Percentiles rank a stretch among this genome's conserved stretches.
These are phyloP conservation scores for Halocaridina rubra DNA, from an alignment of 2,888 invertebrate species.

Conservation along the genomic window DNA sequence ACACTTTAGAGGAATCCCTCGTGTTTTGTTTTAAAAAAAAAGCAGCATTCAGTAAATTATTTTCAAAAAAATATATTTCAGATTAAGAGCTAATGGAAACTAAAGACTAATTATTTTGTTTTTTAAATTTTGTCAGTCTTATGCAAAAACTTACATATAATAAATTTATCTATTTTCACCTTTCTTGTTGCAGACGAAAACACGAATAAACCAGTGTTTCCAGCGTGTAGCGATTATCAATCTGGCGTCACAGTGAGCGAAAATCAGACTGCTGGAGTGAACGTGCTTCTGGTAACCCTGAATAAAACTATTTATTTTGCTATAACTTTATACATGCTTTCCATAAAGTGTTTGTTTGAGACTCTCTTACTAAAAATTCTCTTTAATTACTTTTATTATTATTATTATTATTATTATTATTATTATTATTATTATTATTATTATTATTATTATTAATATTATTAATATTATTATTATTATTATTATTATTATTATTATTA, in stretches of 20 bases:
- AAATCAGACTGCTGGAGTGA: slow-evolving; percentile 21
- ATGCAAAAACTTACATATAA: no score
- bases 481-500: background rate
- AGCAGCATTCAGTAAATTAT: no score
- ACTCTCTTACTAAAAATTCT: background rate
- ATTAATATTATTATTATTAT: background rate
- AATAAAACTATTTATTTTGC: background rate
- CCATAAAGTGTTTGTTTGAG: no score
- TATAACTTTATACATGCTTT: no score
- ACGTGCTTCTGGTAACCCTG: slow-evolving; percentile 53
- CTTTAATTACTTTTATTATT: background rate
- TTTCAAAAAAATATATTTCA: no score
- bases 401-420: background rate
- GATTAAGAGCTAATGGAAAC: no score
- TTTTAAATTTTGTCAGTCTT: no score
- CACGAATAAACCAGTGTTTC: slow-evolving; percentile 56
- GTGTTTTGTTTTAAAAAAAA: no score
- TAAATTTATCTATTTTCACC: no score
- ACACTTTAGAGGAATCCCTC: no score
- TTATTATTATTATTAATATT: background rate
- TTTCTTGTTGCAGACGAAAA: slow-evolving; percentile 51
- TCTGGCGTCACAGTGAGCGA: slow-evolving; percentile 35
- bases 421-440: background rate
- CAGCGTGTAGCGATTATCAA: slow-evolving; percentile 28
- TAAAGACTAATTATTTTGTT: no score